Evolutionary conservation across 53 echinoderm and acorn worm genomes (phyloP).

Genomic region (Holothuria scabra): DNA sequence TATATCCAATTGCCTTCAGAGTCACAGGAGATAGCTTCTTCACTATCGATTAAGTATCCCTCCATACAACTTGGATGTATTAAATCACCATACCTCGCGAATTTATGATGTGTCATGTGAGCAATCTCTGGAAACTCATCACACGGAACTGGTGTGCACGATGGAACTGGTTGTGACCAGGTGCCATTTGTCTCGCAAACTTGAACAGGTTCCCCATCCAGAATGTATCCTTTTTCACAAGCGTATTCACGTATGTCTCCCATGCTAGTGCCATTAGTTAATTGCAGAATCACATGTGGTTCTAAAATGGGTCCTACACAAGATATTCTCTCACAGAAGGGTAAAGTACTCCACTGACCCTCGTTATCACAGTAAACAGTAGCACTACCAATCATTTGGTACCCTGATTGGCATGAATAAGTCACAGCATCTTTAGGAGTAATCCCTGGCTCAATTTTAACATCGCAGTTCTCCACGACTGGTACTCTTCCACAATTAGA

Average conservation of each 20-base stretch:
- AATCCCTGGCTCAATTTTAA: neutral
- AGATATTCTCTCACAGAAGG: constrained; percentile 6
- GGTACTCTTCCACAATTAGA: no score
- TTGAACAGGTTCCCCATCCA: neutral
- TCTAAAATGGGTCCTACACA: neutral
- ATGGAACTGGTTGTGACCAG: constrained; percentile 5
- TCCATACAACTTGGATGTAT: constrained; percentile 62
- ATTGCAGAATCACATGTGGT: neutral
- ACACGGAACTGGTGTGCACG: neutral
- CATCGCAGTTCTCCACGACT: neutral
- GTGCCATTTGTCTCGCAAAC: neutral
- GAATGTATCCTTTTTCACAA: constrained; percentile 4
- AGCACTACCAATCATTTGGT: constrained; percentile 3
- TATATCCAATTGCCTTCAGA: constrained; percentile 57
- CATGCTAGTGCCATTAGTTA: neutral
- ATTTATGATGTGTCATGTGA: neutral
- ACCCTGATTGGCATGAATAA: neutral
- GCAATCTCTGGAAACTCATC: neutral
- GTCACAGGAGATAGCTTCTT: constrained; percentile 46
- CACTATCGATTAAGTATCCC: constrained; percentile 62
- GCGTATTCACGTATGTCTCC: neutral
- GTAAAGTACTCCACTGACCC: neutral
- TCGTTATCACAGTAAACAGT: neutral
- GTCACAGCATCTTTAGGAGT: neutral
- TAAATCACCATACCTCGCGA: constrained; percentile 41